Base-by-base conservation (phyloP, 2,113 vertebrate genomes). In the Oplegnathus fasciatus region DNA sequence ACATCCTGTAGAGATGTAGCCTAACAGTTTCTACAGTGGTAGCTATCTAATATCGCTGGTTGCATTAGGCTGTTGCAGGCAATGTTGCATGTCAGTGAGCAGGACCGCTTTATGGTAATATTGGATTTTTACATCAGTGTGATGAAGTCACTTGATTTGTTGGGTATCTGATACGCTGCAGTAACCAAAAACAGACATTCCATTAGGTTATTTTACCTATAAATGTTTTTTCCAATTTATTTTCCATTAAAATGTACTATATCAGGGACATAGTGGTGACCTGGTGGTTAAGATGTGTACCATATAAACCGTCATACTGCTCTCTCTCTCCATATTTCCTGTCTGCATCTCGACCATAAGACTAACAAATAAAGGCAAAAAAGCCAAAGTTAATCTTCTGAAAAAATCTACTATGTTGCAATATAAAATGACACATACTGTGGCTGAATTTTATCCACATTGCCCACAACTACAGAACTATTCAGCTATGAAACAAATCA, bases 91-190 rank as follows among this genome's bases (percentile, higher is more conserved):
- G 66, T 9, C 77, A 70, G 40, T 14, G 34, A 34, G 52, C 20
- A 20, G 10, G 22, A 37, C 40, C 37, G 37, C 9, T 79, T 48
- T 37, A 11, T 18, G 66, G 15, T 40, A 40, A 65, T 37, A 67
- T 26, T 55, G n/a, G 62, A 78, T 69, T 78, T 70, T 26, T 60
- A 46, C 34, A 67, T 77, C 48, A 64, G 34, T n/a, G 20, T 37
- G 74, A 76, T 75, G 60, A 52, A 65, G 8, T 64, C 26, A 52
- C 44, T 50, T 32, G 20, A 22, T 62, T 32, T 14, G 17, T 50
- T 0, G 28, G 13, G 55, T 42, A 30, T 61, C n/a, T 60, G 30
- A 32, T 50, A 24, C 73, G 50, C 28, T 48, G 14, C 26, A 75
- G 62, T 5, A 24, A 18, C 26, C 15, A 37, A 64, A 64, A 69